A percentile compares a stretch with the other conserved stretches of the same genome.
phyloP scores from a whole-genome alignment of 2,888 invertebrate species.

The Stenurella melanura region DNA sequence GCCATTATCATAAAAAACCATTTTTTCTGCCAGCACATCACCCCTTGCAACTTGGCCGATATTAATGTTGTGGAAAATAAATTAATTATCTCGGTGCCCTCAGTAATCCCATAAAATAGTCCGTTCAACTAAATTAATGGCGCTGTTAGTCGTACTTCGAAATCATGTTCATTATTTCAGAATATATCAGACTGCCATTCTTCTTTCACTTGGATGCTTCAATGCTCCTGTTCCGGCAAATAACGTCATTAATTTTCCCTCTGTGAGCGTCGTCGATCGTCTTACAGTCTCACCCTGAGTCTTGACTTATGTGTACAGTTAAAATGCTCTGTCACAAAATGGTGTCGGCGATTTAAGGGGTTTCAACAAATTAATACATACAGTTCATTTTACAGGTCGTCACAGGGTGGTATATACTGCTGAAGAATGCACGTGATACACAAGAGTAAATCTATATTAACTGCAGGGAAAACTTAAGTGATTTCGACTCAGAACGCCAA shows the following conservation, averaged over 20 bases:
- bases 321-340: background rate
- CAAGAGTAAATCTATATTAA: no score
- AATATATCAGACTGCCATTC: conserved; percentile 60
- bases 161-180: conserved; percentile 61
- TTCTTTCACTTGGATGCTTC: conserved; percentile 46
- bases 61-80: conserved; percentile 63
- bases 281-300: background rate
- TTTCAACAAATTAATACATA: background rate
- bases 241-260: conserved; percentile 55
- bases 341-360: background rate
- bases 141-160: conserved; percentile 57
- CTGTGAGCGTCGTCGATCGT: conserved; percentile 30
- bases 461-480: no score
- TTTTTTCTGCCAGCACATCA: conserved; percentile 29
- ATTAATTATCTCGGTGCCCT: conserved; percentile 57
- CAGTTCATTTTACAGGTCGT: no score
- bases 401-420: no score
- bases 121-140: conserved; percentile 59
- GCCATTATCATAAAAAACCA: conserved; percentile 20
- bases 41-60: conserved; percentile 35
- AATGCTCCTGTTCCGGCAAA: conserved; percentile 56
- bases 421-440: no score
- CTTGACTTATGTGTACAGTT: conserved; percentile 3
- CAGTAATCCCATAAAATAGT: conserved; percentile 49
- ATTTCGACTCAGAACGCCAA: no score